Evolutionary conservation across 2,113 vertebrate genomes (phyloP).

Genomic region (Chaetodon auriga): DNA sequence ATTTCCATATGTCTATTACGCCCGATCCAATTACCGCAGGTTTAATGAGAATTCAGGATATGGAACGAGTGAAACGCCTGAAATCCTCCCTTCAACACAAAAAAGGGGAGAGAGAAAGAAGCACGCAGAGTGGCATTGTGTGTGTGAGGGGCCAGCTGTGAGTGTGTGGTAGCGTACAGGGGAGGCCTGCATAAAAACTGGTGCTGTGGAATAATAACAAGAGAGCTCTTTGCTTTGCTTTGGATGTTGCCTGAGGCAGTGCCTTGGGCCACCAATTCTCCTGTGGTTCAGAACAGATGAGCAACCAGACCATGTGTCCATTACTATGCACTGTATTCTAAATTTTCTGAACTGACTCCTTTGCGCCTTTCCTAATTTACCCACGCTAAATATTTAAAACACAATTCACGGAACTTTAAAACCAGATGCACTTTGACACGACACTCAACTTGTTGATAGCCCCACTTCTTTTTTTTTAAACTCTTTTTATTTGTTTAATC

Average conservation of each 20-base stretch:
- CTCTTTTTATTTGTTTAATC: accelerated
- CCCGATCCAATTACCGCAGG: conserved; percentile 81
- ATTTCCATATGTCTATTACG: conserved; percentile 86
- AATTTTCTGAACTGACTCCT: conserved; percentile 64
- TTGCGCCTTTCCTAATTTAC: conserved; percentile 64
- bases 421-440: conserved; percentile 23
- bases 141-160: conserved; percentile 65
- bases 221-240: conserved; percentile 64
- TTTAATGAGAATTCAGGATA: conserved; percentile 82
- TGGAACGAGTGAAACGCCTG: conserved; percentile 71
- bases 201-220: conserved; percentile 71
- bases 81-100: conserved; percentile 60
- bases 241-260: conserved; percentile 72
- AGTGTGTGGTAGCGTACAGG: conserved; percentile 35
- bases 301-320: conserved; percentile 67
- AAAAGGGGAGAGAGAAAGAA: conserved; percentile 30
- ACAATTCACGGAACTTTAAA: conserved; percentile 10
- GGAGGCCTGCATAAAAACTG: conserved; percentile 53
- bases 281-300: conserved; percentile 78
- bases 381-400: conserved; percentile 58
- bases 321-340: conserved; percentile 52
- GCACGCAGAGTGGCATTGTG: conserved; percentile 20
- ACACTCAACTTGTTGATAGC: conserved; percentile 44
- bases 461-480: neutral
- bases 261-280: conserved; percentile 73